Percentiles rank a stretch among this genome's conserved stretches.
Conservation (phyloP, 2,888 invertebrate genomes). For the Subacronicta megacephala region DNA sequence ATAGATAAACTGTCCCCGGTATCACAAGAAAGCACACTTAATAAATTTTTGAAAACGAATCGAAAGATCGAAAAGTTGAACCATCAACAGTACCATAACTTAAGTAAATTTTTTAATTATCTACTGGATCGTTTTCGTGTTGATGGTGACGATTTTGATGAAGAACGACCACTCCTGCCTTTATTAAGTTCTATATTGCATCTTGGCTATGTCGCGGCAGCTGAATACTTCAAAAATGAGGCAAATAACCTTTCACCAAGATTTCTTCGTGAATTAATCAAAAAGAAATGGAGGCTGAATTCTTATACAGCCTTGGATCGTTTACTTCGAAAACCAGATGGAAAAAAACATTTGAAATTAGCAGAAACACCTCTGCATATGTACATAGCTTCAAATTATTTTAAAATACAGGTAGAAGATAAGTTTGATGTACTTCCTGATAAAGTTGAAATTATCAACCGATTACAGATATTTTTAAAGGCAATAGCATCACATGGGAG, state of each 20-base stretch:
- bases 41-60: constrained; percentile 62
- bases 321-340: constrained; percentile 50
- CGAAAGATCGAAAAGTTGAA: constrained; percentile 60
- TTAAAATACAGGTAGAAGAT: constrained; percentile 57
- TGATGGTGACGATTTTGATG: constrained; percentile 18
- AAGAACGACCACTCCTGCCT: constrained; percentile 50
- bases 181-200: constrained; percentile 61
- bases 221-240: constrained; percentile 59
- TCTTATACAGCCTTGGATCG: constrained; percentile 52
- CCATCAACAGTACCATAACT: constrained; percentile 61
- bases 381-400: constrained; percentile 64
- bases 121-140: constrained; percentile 42
- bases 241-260: constrained; percentile 53
- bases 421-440: constrained; percentile 52
- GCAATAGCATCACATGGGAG: constrained; percentile 54
- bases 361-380: constrained; percentile 66
- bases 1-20: constrained; percentile 51
- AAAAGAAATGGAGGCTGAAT: constrained; percentile 52
- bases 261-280: constrained; percentile 53
- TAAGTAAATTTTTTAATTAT: constrained; percentile 55
- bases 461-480: constrained; percentile 55
- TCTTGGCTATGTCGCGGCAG: constrained; percentile 53
- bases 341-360: constrained; percentile 53
- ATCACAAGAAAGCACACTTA: constrained; percentile 56
- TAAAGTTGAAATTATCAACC: constrained; percentile 41